Percentiles rank a stretch among this genome's conserved stretches.
phyloP scores from a whole-genome alignment of 2,888 invertebrate genomes.

The Pterostichus niger region DNA sequence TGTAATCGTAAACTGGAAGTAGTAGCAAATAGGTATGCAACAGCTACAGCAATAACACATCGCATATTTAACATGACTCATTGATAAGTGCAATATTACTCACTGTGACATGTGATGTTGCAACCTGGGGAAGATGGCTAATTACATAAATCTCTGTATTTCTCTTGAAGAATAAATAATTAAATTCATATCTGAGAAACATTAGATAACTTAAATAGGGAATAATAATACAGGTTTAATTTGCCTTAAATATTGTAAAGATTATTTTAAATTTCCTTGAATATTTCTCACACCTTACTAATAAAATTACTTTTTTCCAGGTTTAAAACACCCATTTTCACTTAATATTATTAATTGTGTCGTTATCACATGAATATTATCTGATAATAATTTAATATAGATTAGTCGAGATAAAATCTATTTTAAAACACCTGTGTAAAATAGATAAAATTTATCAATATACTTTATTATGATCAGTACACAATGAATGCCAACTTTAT shows the following conservation, averaged over 20 bases:
- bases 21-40: neutral
- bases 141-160: no score
- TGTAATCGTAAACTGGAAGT: conserved; percentile 40
- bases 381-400: conserved; percentile 51
- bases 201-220: no score
- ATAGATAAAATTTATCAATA: conserved; percentile 47
- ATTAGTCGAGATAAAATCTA: conserved; percentile 7
- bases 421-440: conserved; percentile 24
- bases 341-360: conserved; percentile 34
- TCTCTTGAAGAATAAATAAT: no score
- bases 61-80: conserved; percentile 3
- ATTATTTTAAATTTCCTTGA: no score
- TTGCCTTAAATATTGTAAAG: no score
- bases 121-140: neutral
- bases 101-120: conserved; percentile 24
- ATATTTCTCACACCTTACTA: no score
- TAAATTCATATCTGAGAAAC: no score
- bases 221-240: no score
- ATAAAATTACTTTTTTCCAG: no score
- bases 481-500: conserved; percentile 24
- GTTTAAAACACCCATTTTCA: conserved; percentile 12
- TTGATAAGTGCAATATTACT: conserved; percentile 46
- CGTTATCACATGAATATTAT: conserved; percentile 23
- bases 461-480: conserved; percentile 25
- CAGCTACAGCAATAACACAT: no score